Evolutionary conservation across 2,113 vertebrate genomes (phyloP), one percentile per base, ranked within the genome.

Genomic region (Macroglossus sobrinus): DNA sequence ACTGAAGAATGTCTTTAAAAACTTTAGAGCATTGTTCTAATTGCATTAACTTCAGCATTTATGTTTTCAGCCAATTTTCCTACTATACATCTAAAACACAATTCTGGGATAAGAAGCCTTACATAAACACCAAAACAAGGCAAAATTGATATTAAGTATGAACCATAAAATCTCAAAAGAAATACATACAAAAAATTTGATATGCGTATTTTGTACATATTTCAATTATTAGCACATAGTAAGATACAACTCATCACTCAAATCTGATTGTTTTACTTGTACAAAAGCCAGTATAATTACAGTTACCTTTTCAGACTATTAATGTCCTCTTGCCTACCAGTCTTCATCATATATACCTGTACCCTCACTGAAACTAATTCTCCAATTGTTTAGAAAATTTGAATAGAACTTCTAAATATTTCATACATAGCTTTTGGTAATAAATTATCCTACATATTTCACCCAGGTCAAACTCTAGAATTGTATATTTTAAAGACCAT

Each of bases 401-500:
- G 74, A 66, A 82, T 80, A 38, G 85, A 89, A 64, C 47, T 78
- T 50, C 45, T 94, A 84, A 89, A 89, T 76, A 79, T 89, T 93
- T 96, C 68, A 91, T 47, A 91, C 18, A n/a, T 18, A 45, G 40
- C 30, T 93, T 97, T 97, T 94, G 86, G 79, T 92, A 93, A 78
- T 96, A 95, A 96, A 94, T 95, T 71, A 84, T 81, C 71, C 72
- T 94, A 45, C 21, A 66, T 94, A 93, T 97, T 96, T 91, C 81
- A 84, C 33, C 79, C 19, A 79, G 40, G 81, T 33, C 64, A 96
- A 68, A 91, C 53, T 30, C 22, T 12, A 22, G 53, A 74, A 16
- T 43, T 97, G 14, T 95, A 78, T 40, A 95, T 94, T 97, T 93
- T 35, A 61, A 95, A 86, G 35, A 89, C 8, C 7, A 26, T 45